Conservation (phyloP, 2,888 invertebrate genomes). For the Lasioglossum morio region DNA sequence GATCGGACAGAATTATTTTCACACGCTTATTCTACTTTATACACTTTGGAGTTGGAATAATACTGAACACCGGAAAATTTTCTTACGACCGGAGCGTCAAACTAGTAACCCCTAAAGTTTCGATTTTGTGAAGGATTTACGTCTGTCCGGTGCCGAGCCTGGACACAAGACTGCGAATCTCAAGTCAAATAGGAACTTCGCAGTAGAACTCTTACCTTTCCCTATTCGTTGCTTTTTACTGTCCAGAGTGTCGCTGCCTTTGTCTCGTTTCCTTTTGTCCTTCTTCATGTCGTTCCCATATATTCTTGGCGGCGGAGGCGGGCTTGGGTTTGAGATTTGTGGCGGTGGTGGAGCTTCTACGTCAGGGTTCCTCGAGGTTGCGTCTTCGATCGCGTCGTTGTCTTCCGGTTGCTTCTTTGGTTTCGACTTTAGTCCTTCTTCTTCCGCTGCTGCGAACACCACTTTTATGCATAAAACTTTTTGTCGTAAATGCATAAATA, state of each 20-base stretch:
- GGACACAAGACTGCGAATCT: conserved; percentile 30
- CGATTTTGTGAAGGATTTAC: conserved; percentile 52
- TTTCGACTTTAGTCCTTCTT: conserved; percentile 44
- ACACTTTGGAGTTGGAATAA: neutral
- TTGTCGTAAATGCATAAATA: neutral
- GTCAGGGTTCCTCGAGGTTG: conserved; percentile 16
- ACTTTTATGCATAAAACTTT: neutral
- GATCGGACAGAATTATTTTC: no score
- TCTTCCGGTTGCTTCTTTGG: conserved; percentile 44
- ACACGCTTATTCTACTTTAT: neutral
- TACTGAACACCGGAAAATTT: neutral
- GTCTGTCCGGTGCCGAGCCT: conserved; percentile 5
- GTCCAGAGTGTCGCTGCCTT: conserved; percentile 53
- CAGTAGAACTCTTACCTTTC: conserved; percentile 42
- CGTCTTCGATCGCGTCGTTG: conserved; percentile 14
- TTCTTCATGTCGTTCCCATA: conserved; percentile 78
- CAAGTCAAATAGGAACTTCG: neutral
- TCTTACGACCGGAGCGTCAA: neutral
- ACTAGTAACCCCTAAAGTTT: conserved; percentile 25
- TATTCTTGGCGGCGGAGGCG: conserved; percentile 83
- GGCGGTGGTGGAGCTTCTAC: conserved; percentile 76
- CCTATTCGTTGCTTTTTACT: conserved; percentile 67
- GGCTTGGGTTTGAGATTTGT: conserved; percentile 80
- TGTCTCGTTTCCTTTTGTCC: conserved; percentile 60
- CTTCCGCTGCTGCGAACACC: conserved; percentile 30